Conservation (phyloP, 1,140 invertebrate species). For the Bombus polaris region DNA sequence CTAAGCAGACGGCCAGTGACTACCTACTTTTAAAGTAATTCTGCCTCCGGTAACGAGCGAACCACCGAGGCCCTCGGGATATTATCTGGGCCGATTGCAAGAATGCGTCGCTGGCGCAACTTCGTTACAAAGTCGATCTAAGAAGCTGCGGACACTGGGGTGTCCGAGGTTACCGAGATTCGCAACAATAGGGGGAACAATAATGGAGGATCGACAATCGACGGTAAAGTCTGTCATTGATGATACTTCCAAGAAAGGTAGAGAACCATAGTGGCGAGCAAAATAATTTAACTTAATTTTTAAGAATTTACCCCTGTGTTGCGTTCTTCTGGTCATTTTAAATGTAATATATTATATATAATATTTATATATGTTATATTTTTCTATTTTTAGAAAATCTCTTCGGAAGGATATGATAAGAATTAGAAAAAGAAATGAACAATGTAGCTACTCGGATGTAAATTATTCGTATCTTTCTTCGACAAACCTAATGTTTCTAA, state of each 20-base stretch:
- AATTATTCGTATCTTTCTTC: background rate
- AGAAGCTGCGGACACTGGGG: background rate
- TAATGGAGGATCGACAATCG: background rate
- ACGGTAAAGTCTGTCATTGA: background rate
- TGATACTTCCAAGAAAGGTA: background rate
- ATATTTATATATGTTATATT: too few relatives aligned
- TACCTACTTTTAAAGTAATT: slow-evolving; percentile 75
- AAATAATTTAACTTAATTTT: background rate
- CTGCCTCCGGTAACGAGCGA: slow-evolving; percentile 66
- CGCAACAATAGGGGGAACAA: background rate
- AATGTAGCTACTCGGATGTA: background rate
- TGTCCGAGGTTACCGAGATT: background rate
- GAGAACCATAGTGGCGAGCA: background rate
- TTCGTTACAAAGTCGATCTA: slow-evolving; percentile 17
- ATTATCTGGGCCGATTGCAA: slow-evolving; percentile 60
- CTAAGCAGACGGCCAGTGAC: slow-evolving; percentile 56
- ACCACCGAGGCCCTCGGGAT: slow-evolving; percentile 49
- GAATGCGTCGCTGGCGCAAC: slow-evolving; percentile 56
- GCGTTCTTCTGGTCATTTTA: background rate
- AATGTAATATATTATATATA: background rate
- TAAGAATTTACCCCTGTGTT: background rate
- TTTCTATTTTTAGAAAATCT: too few relatives aligned
- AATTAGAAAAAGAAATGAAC: background rate
- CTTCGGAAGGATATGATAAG: too few relatives aligned
- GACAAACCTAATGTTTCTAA: background rate